phyloP scores from a whole-genome alignment of 1,140 invertebrate genomes.

The Bombus breviceps region DNA sequence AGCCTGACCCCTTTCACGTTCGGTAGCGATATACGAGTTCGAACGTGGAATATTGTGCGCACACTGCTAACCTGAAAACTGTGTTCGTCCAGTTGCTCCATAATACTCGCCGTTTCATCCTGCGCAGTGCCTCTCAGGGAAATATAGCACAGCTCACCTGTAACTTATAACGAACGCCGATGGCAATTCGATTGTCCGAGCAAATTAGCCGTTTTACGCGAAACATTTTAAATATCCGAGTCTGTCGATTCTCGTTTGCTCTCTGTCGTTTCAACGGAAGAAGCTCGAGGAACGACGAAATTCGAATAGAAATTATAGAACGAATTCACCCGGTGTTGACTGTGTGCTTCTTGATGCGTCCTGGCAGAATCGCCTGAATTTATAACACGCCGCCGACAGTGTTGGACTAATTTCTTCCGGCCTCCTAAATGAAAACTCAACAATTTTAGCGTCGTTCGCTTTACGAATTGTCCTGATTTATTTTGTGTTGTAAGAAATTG shows the following conservation, averaged over 20 bases:
- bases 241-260: too few relatives aligned
- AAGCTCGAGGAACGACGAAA: neutral
- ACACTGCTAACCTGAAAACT: constrained; percentile 37
- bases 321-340: neutral
- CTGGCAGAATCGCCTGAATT: neutral
- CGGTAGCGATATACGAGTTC: constrained; percentile 48
- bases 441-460: neutral
- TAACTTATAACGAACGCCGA: too few relatives aligned
- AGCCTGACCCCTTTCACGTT: constrained; percentile 64
- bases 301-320: neutral
- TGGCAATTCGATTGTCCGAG: too few relatives aligned
- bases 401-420: neutral
- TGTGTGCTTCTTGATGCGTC: neutral
- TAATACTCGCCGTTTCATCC: neutral
- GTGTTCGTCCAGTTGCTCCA: neutral
- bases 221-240: too few relatives aligned
- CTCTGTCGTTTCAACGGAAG: too few relatives aligned
- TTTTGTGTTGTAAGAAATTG: too few relatives aligned
- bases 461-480: too few relatives aligned
- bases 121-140: too few relatives aligned
- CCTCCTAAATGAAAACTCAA: too few relatives aligned
- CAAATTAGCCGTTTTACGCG: too few relatives aligned
- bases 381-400: neutral
- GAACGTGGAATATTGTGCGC: constrained; percentile 33
- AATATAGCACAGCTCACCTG: too few relatives aligned